Percentiles rank a stretch among this genome's conserved stretches.
phyloP scores from a whole-genome alignment of 2,797 vertebrate genomes.

The Acanthopagrus latus region DNA sequence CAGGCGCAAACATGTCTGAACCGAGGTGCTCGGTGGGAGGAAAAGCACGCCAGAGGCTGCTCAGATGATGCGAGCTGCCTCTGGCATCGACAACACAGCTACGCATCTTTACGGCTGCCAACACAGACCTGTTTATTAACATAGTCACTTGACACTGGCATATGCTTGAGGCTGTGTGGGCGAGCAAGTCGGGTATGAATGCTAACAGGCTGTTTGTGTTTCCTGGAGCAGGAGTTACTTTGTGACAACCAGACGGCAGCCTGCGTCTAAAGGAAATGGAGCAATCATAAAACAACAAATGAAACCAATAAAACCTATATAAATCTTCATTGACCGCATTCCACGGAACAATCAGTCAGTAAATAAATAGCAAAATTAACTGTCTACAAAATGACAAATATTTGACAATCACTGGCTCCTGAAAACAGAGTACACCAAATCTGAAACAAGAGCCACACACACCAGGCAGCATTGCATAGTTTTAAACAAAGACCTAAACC shows the following conservation, averaged over 20 bases:
- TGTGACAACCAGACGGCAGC: slow-evolving; percentile 1
- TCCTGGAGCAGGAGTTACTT: slow-evolving; percentile 5
- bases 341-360: slow-evolving; percentile 13
- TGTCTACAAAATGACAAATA: slow-evolving; percentile 8
- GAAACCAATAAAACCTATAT: slow-evolving; percentile 33
- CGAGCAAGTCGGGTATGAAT: slow-evolving; percentile 31
- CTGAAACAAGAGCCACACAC: slow-evolving; percentile 7
- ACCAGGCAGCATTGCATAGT: slow-evolving; percentile 72
- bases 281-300: slow-evolving; percentile 12
- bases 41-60: slow-evolving; percentile 16
- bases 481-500: slow-evolving; percentile 34
- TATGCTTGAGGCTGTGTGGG: slow-evolving; percentile 55
- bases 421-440: not conserved
- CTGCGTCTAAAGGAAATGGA: not conserved
- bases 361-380: slow-evolving; percentile 60
- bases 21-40: slow-evolving; percentile 21
- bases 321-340: slow-evolving; percentile 19
- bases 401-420: slow-evolving; percentile 9
- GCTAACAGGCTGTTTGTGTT: slow-evolving; percentile 42
- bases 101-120: slow-evolving; percentile 40
- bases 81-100: slow-evolving; percentile 27
- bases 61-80: slow-evolving; percentile 32
- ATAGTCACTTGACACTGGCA: slow-evolving; percentile 55
- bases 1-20: slow-evolving; percentile 16
- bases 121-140: slow-evolving; percentile 62